Evolutionary conservation across 1,140 invertebrate species (phyloP), one percentile per base, ranked within the genome.

Genomic region (Drosophila leontia): DNA sequence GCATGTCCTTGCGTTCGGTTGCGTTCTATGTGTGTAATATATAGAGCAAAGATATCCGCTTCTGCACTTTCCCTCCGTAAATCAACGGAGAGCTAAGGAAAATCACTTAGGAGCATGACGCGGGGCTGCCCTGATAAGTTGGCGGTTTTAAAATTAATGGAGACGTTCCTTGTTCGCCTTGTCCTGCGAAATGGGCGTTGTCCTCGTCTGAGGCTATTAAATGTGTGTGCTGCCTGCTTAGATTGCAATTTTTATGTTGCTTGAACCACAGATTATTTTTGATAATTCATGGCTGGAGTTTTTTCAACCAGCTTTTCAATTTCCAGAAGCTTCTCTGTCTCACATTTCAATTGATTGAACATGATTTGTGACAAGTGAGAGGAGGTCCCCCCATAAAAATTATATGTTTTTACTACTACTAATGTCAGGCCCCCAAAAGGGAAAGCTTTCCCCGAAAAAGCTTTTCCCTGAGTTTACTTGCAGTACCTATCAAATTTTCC

Each of bases 71-170:
- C 41, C 19, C 45, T 39, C 45, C 41, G 69, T 90, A 90, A 88
- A 88, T 88, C 81, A 88, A 78, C 69, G 65, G 53, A 78, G 59
- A 78, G 59, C 75, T 26, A 45, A 70, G 68, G 59, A 72, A 78
- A 88, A 90, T 88, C 84, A 90, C 84, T 88, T 88, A 88, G 69
- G 78, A 78, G 74, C 80, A 88, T 88, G 80, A 88, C 80, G 75
- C 60, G 61, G 61, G 42, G 7, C 26, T 45, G 61, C 55, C 75
- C 72, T 84, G 80, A 88, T 88, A 88, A 75, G 80, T 90, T 88
- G 85, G 69, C 64, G 80, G 80, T 84, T 88, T 82, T 81, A 37
- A 90, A 87, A 88, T 87, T 87, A 87, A 87, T 87, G 84, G 85
- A 87, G 77, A 74, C 55, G 64, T 86, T 76, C 55, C 63, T 37